phyloP scores from a whole-genome alignment of 2,888 invertebrate genomes.

The Ephialtes manifestator region DNA sequence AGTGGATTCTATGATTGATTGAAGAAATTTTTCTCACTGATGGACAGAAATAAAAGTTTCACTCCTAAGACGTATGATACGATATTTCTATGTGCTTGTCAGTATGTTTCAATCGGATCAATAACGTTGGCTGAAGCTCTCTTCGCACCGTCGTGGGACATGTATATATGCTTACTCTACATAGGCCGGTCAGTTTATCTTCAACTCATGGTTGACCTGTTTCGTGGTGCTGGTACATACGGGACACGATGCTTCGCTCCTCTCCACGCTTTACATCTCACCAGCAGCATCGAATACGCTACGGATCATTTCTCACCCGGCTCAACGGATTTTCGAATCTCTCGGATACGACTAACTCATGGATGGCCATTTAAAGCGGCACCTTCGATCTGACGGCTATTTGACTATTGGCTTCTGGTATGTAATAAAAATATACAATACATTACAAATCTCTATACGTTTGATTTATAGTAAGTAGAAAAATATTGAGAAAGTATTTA shows the following conservation, averaged over 20 bases:
- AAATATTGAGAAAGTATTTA: too few species aligned
- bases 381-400: not conserved
- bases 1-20: not conserved
- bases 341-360: constrained; percentile 27
- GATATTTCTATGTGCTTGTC: not conserved
- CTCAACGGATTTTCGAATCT: constrained; percentile 44
- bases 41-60: not conserved
- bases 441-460: not conserved
- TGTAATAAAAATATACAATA: not conserved
- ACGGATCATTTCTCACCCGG: constrained; percentile 69
- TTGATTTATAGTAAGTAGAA: not conserved
- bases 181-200: constrained; percentile 72
- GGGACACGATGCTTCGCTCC: constrained; percentile 28
- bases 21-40: not conserved
- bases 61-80: not conserved
- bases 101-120: constrained; percentile 29
- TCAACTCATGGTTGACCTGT: constrained; percentile 73
- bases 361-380: constrained; percentile 16
- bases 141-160: constrained; percentile 10
- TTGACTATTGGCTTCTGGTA: not conserved
- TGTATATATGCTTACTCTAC: constrained; percentile 42
- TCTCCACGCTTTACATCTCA: constrained; percentile 49
- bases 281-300: constrained; percentile 67
- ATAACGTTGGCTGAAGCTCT: constrained; percentile 39
- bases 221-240: constrained; percentile 62